Percentiles rank a stretch among this genome's conserved stretches.
phyloP scores from a whole-genome alignment of 2,113 vertebrate genomes.

The Falco punctatus region DNA sequence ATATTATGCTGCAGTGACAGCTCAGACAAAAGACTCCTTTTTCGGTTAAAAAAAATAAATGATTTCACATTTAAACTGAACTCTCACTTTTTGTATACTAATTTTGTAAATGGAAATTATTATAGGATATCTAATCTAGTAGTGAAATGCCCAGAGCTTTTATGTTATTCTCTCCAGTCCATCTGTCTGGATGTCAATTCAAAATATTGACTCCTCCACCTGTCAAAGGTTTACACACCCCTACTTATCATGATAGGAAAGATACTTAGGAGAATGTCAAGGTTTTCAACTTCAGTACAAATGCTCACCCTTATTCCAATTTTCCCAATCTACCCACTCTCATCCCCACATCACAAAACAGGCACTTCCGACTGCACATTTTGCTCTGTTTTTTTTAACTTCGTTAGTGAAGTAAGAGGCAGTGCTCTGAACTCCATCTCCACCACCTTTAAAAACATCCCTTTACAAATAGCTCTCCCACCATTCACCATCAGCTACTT shows the following conservation, averaged over 20 bases:
- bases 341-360: not conserved
- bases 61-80: conserved; percentile 64
- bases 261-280: not conserved
- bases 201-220: not conserved
- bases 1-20: conserved; percentile 49
- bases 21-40: conserved; percentile 61
- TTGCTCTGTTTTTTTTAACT: not conserved
- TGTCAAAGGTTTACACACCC: not conserved
- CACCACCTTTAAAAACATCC: not conserved
- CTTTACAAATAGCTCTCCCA: not conserved
- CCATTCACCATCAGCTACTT: not conserved
- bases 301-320: not conserved
- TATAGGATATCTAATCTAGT: not conserved
- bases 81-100: conserved; percentile 44
- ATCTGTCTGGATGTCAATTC: not conserved
- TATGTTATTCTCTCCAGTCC: not conserved
- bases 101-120: not conserved
- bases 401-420: not conserved
- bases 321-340: not conserved
- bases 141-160: not conserved
- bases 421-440: not conserved
- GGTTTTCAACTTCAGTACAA: not conserved
- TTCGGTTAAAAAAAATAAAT: not conserved
- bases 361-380: not conserved
- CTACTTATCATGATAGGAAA: not conserved